Evolutionary conservation across 1,140 invertebrate species (phyloP).

Genomic region (Araneus ventricosus): DNA sequence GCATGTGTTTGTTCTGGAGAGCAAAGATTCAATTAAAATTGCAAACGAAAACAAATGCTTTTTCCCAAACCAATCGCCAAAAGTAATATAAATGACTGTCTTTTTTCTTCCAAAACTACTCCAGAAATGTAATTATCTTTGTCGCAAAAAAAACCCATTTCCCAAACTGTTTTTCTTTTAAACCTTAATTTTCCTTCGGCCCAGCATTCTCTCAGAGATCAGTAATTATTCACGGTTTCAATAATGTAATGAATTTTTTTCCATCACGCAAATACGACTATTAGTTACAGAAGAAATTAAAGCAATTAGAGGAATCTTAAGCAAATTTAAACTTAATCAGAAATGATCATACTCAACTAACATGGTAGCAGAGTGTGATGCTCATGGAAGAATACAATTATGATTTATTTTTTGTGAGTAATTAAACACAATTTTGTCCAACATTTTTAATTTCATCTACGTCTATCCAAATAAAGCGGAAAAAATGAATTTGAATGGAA

Average conservation of each 20-base stretch:
- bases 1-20: not conserved
- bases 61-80: not conserved
- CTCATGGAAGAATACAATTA: not conserved
- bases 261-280: not conserved
- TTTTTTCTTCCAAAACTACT: not conserved
- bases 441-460: too few species aligned
- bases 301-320: not conserved
- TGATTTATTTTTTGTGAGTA: too few species aligned
- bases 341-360: not conserved
- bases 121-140: conserved; percentile 23
- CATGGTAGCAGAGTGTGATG: not conserved
- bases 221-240: not conserved
- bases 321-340: not conserved
- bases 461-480: too few species aligned
- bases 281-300: not conserved
- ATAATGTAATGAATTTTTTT: not conserved
- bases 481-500: too few species aligned
- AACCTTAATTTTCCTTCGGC: not conserved
- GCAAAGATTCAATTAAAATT: conserved; percentile 11
- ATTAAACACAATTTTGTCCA: too few species aligned
- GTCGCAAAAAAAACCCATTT: not conserved
- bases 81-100: conserved; percentile 5
- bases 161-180: not conserved
- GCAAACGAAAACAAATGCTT: not conserved
- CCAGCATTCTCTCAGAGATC: not conserved